These are phyloP conservation scores for Odobenus rosmarus DNA, from an alignment of 2,113 vertebrate genomes.

Conservation along the genomic window DNA sequence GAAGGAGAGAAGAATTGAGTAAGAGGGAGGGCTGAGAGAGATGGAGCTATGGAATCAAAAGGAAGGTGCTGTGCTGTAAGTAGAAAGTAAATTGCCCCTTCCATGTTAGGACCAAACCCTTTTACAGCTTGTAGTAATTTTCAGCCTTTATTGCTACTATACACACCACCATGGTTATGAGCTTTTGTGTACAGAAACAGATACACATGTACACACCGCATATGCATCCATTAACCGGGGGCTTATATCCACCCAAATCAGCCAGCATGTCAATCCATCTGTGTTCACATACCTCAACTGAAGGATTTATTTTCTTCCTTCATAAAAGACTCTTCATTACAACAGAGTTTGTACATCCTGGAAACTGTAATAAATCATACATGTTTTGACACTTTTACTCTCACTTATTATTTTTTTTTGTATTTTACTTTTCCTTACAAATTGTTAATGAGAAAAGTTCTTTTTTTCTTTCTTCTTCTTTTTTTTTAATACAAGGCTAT, in stretches of 20 bases:
- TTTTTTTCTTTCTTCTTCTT: not conserved
- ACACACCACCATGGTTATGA: not conserved
- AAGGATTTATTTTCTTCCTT: not conserved
- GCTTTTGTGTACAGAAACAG: not conserved
- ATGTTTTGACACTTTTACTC: not conserved
- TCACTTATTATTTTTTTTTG: not conserved
- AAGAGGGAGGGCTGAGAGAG: not conserved
- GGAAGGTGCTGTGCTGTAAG: not conserved
- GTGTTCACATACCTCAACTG: too few species aligned
- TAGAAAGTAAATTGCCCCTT: constrained; percentile 45
- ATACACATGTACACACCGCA: not conserved
- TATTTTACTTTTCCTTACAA: not conserved
- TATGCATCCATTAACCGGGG: not conserved
- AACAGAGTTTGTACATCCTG: not conserved
- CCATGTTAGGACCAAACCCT: constrained; percentile 17
- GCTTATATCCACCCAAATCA: not conserved
- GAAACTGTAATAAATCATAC: not conserved
- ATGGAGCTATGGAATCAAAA: not conserved
- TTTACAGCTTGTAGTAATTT: constrained; percentile 53
- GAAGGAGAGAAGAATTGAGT: constrained; percentile 11
- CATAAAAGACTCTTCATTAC: not conserved
- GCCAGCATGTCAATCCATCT: not conserved
- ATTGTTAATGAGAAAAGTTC: not conserved
- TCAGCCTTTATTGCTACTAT: not conserved
- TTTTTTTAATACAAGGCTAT: not conserved